Conservation (phyloP, 2,113 vertebrate genomes). For the Antennarius striatus region DNA sequence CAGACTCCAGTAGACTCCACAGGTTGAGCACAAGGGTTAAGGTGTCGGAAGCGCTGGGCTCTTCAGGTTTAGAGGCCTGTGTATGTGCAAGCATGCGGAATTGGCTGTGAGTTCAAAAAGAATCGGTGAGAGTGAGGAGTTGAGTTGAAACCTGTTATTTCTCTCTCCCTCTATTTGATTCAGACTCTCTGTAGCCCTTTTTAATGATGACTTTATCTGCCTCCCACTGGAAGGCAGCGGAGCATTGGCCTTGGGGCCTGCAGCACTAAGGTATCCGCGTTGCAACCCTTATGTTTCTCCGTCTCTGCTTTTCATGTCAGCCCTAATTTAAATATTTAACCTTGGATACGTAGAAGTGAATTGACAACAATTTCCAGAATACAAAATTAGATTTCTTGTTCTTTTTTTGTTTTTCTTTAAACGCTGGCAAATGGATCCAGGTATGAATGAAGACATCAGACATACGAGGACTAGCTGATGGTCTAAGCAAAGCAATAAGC, state of each 20-base stretch:
- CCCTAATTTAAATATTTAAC: constrained; percentile 65
- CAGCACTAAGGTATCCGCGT: constrained; percentile 56
- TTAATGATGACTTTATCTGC: constrained; percentile 76
- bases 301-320: constrained; percentile 50
- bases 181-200: constrained; percentile 49
- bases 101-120: constrained; percentile 77
- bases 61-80: constrained; percentile 56
- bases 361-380: constrained; percentile 68
- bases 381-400: constrained; percentile 14
- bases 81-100: constrained; percentile 63
- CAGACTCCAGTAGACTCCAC: constrained; percentile 28
- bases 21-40: constrained; percentile 58
- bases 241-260: constrained; percentile 55
- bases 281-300: constrained; percentile 41
- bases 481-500: neutral
- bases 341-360: constrained; percentile 72
- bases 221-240: constrained; percentile 65
- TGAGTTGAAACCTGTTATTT: constrained; percentile 67
- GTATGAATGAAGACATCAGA: too few relatives aligned
- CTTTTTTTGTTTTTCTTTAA: constrained; percentile 21
- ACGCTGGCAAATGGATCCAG: neutral
- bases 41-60: constrained; percentile 54
- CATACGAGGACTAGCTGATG: too few relatives aligned
- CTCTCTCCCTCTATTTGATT: constrained; percentile 47
- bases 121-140: constrained; percentile 68